Percentiles rank a stretch among this genome's conserved stretches.
These are phyloP conservation scores for Theodoxus fluviatilis DNA, from an alignment of 2,888 invertebrate species.

Conservation along the genomic window DNA sequence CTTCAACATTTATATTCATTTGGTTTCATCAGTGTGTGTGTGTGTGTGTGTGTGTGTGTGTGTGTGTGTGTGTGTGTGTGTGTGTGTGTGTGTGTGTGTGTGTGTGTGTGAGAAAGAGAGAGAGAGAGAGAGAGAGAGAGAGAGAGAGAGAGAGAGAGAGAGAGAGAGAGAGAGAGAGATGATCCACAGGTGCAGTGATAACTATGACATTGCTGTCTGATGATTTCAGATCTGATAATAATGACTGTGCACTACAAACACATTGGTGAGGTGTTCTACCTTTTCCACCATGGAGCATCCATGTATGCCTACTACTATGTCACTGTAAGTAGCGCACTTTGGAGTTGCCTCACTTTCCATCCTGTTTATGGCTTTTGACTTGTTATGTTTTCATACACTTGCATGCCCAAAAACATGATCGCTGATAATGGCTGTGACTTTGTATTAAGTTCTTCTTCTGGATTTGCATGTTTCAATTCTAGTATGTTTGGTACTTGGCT, in stretches of 20 bases:
- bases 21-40: too few species aligned
- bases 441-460: background rate
- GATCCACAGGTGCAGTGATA: too few species aligned
- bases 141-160: background rate
- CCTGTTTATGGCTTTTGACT: background rate
- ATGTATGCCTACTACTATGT: constrained; percentile 62
- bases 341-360: too few species aligned
- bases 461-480: background rate
- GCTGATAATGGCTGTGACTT: background rate
- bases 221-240: constrained; percentile 53
- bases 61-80: background rate
- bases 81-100: background rate
- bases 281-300: constrained; percentile 62
- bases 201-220: too few species aligned
- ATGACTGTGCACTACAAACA: constrained; percentile 53
- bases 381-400: background rate
- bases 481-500: background rate
- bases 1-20: too few species aligned
- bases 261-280: constrained; percentile 57
- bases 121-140: constrained; percentile 20
- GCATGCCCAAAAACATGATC: background rate
- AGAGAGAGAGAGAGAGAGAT: too few species aligned
- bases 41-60: background rate
- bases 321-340: constrained; percentile 55
- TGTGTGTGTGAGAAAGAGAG: background rate